These are phyloP conservation scores for Hormaphis cornu DNA, from an alignment of 1,140 invertebrate species.

Conservation along the genomic window DNA sequence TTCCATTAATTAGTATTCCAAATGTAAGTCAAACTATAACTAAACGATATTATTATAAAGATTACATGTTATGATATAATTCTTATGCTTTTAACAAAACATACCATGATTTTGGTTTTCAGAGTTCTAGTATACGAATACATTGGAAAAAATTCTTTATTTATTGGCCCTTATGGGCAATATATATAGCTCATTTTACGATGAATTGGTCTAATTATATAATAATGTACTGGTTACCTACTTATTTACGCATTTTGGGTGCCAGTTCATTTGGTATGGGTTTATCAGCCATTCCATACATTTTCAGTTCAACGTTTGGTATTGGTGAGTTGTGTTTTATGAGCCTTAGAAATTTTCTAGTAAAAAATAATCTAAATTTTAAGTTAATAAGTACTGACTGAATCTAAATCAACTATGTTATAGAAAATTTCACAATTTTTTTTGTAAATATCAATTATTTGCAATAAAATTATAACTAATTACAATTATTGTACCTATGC, in stretches of 20 bases:
- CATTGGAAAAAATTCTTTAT: conserved; percentile 59
- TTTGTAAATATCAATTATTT: no score
- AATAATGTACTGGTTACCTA: conserved; percentile 76
- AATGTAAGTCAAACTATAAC: conserved; percentile 46
- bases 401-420: no score
- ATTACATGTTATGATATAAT: no score
- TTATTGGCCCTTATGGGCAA: conserved; percentile 65
- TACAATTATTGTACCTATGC: no score
- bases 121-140: conserved; percentile 50
- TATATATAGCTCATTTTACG: conserved; percentile 70
- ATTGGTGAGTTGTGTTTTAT: conserved; percentile 49
- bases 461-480: no score
- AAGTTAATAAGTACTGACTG: no score
- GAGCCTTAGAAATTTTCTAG: no score
- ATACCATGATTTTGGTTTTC: background rate
- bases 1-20: conserved; percentile 53
- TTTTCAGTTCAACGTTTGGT: conserved; percentile 64
- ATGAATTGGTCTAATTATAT: conserved; percentile 81
- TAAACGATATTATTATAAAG: background rate
- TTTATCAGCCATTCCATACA: conserved; percentile 66
- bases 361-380: no score
- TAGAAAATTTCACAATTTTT: no score
- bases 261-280: conserved; percentile 64
- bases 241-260: conserved; percentile 60
- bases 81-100: no score